Percentiles rank a stretch among this genome's conserved stretches.
phyloP scores from a whole-genome alignment of 2,888 invertebrate genomes.

The Itoplectis maculator region DNA sequence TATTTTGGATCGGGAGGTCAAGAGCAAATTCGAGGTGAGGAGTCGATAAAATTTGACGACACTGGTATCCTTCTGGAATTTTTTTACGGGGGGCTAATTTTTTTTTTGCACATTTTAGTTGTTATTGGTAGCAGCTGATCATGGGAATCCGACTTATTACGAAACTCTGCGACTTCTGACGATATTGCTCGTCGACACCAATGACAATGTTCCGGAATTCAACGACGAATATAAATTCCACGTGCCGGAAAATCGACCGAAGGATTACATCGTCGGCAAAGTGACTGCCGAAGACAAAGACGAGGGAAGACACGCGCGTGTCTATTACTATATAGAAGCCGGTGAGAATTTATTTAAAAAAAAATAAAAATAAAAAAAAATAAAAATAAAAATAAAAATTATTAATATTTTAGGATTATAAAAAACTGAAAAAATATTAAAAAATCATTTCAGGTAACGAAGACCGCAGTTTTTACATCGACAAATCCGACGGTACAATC shows the following conservation, averaged over 20 bases:
- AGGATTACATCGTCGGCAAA: slow-evolving; percentile 86
- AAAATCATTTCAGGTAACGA: slow-evolving; percentile 88
- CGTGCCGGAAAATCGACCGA: slow-evolving; percentile 89
- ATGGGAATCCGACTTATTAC: slow-evolving; percentile 92
- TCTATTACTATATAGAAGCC: slow-evolving; percentile 92
- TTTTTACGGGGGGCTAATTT: slow-evolving; percentile 50
- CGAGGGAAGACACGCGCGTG: slow-evolving; percentile 92
- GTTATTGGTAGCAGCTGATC: slow-evolving; percentile 92
- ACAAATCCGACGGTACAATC: slow-evolving; percentile 92
- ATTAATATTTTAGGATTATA: too few relatives aligned
- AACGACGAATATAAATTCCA: slow-evolving; percentile 89
- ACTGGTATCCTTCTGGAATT: background rate
- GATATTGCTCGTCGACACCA: slow-evolving; percentile 91
- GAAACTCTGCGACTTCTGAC: slow-evolving; percentile 91
- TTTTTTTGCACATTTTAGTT: slow-evolving; percentile 85
- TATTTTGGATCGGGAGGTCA: slow-evolving; percentile 91
- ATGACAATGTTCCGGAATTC: slow-evolving; percentile 93
- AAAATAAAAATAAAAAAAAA: background rate
- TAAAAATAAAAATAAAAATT: background rate
- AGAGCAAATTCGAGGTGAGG: slow-evolving; percentile 87
- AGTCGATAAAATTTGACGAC: background rate
- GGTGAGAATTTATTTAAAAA: slow-evolving; percentile 72
- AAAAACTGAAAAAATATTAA: too few relatives aligned
- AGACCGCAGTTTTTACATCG: slow-evolving; percentile 91
- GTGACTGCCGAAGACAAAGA: slow-evolving; percentile 91